These are phyloP conservation scores for Drosophila sucinea DNA, from an alignment of 1,140 invertebrate species.

Conservation along the genomic window DNA sequence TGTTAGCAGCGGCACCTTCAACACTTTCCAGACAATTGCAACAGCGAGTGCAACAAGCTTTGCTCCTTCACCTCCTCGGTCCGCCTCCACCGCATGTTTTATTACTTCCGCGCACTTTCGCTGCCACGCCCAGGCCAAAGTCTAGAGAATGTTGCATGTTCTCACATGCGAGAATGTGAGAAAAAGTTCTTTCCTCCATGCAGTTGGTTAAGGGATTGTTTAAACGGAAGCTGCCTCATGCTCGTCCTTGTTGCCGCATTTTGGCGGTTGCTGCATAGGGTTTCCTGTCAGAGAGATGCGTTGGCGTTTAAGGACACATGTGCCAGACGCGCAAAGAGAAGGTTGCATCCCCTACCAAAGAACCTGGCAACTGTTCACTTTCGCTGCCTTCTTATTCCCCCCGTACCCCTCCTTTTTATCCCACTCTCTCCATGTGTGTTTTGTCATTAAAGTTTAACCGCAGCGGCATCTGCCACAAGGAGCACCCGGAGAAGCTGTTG, in stretches of 20 bases:
- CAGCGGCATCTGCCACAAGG: constrained; percentile 69
- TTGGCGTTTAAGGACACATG: constrained; percentile 58
- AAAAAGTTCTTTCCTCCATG: constrained; percentile 61
- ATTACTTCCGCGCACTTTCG: constrained; percentile 80
- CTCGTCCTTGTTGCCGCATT: constrained; percentile 67
- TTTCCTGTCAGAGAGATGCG: constrained; percentile 77
- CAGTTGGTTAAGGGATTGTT: constrained; percentile 25
- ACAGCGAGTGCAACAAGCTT: constrained; percentile 65
- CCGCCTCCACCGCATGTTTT: constrained; percentile 58
- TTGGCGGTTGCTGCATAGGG: constrained; percentile 74
- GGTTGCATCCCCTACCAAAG: constrained; percentile 63
- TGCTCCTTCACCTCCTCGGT: constrained; percentile 26
- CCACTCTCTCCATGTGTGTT: constrained; percentile 31
- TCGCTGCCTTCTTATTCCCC: constrained; percentile 42
- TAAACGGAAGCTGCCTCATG: constrained; percentile 59
- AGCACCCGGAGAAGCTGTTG: constrained; percentile 12
- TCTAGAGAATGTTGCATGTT: constrained; percentile 51
- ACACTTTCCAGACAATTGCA: constrained; percentile 73
- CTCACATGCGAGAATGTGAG: constrained; percentile 44
- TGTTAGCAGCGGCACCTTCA: constrained; percentile 33
- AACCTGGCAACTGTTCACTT: constrained; percentile 73
- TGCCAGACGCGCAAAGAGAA: constrained; percentile 23
- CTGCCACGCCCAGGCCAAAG: constrained; percentile 40
- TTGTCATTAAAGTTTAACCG: constrained; percentile 77
- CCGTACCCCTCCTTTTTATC: constrained; percentile 18